These are phyloP conservation scores for Acipenser ruthenus DNA, from an alignment of 2,797 vertebrate species.

Conservation along the genomic window DNA sequence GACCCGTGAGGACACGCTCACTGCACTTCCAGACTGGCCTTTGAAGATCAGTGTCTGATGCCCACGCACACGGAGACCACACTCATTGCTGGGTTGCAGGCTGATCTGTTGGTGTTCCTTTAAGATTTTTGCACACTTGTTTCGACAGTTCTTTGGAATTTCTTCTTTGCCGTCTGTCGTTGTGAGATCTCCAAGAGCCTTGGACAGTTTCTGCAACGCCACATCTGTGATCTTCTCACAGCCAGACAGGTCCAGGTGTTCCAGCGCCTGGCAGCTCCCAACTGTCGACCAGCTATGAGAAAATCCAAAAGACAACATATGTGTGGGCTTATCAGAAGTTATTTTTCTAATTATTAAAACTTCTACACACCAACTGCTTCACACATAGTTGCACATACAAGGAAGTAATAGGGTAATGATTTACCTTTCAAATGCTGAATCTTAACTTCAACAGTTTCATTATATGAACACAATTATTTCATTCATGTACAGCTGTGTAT, in stretches of 20 bases:
- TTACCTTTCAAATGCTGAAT: too few species aligned
- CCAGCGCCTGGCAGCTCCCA: constrained; percentile 71
- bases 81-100: constrained; percentile 48
- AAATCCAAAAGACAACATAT: too few species aligned
- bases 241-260: constrained; percentile 88
- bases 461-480: too few species aligned
- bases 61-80: constrained; percentile 27
- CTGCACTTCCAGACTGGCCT: constrained; percentile 37
- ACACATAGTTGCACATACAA: too few species aligned
- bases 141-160: constrained; percentile 51
- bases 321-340: too few species aligned
- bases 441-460: too few species aligned
- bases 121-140: constrained; percentile 53
- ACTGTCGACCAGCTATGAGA: constrained; percentile 72
- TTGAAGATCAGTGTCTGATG: constrained; percentile 57
- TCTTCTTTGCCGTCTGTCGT: constrained; percentile 37
- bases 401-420: too few species aligned
- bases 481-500: too few species aligned
- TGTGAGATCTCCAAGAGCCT: constrained; percentile 72
- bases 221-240: constrained; percentile 88
- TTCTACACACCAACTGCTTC: too few species aligned
- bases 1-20: constrained; percentile 43
- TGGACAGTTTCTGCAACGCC: constrained; percentile 76
- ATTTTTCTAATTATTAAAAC: too few species aligned
- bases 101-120: constrained; percentile 48